Conservation (phyloP, 1,140 invertebrate species). For the Drosophila nannoptera region DNA sequence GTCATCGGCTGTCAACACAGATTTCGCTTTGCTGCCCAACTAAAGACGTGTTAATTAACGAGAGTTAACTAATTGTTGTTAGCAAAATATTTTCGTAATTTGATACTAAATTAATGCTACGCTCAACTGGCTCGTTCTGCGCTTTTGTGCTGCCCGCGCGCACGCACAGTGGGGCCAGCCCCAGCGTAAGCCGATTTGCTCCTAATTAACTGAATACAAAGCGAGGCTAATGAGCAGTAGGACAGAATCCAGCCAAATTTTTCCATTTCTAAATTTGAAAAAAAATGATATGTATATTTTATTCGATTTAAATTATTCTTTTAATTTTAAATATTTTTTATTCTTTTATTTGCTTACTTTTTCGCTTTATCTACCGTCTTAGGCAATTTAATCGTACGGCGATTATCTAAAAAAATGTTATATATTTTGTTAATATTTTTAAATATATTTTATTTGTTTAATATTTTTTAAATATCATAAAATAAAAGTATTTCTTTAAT, state of each 20-base stretch:
- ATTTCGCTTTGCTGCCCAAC: conserved; percentile 63
- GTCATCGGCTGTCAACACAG: conserved; percentile 73
- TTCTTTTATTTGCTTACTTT: too few relatives aligned
- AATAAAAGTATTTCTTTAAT: too few relatives aligned
- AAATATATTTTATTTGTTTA: too few relatives aligned
- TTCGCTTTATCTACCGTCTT: too few relatives aligned
- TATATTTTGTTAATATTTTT: too few relatives aligned
- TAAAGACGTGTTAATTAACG: conserved; percentile 79
- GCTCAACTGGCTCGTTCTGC: conserved; percentile 72
- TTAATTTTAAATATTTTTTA: too few relatives aligned
- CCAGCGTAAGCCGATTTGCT: neutral
- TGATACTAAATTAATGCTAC: conserved; percentile 79
- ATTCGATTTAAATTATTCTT: too few relatives aligned
- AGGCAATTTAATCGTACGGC: too few relatives aligned
- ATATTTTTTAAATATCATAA: too few relatives aligned
- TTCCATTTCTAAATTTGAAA: too few relatives aligned
- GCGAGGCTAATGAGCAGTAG: neutral
- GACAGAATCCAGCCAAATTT: neutral
- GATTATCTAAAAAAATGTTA: too few relatives aligned
- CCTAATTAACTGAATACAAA: conserved; percentile 5
- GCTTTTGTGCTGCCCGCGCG: conserved; percentile 59
- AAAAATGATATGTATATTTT: too few relatives aligned
- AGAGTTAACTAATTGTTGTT: conserved; percentile 79
- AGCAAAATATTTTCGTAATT: conserved; percentile 79
- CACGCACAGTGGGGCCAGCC: conserved; percentile 40